Conservation (phyloP, 2,113 vertebrate genomes). For the Ailuropoda melanoleuca region DNA sequence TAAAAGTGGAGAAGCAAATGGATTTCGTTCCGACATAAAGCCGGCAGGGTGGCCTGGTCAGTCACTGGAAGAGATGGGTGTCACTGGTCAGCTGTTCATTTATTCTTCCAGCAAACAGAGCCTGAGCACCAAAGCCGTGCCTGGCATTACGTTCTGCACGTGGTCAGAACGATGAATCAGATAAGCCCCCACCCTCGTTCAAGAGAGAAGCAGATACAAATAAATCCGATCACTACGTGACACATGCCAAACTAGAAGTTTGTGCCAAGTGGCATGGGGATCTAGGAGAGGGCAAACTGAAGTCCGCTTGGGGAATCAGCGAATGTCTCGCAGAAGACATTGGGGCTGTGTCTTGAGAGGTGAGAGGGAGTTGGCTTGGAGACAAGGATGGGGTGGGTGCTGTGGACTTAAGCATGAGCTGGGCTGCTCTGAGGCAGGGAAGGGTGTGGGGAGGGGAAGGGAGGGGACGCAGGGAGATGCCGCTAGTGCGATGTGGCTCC, state of each 20-base stretch:
- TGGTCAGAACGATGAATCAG: background rate
- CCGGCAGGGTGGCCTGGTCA: background rate
- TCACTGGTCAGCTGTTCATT: background rate
- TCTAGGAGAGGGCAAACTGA: background rate
- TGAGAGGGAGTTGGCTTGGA: background rate
- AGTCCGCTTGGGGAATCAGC: no score
- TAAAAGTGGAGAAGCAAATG: background rate
- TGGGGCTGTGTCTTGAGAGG: background rate
- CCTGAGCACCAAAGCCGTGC: background rate
- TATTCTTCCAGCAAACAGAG: background rate
- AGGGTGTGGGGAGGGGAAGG: no score
- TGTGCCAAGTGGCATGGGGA: background rate
- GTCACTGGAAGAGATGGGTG: background rate
- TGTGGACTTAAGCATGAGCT: rapidly evolving
- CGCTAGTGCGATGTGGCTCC: rapidly evolving
- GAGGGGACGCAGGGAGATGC: no score
- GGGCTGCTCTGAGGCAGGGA: rapidly evolving
- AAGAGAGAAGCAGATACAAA: background rate
- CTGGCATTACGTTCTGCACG: background rate
- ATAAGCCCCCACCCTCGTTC: background rate
- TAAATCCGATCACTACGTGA: background rate
- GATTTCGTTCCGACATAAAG: background rate
- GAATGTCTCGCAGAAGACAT: rapidly evolving
- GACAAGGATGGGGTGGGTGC: background rate
- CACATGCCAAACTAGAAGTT: background rate